Percentiles rank a stretch among this genome's conserved stretches.
Conservation (phyloP, 2,113 vertebrate species). For the Rhagologus leucostigma region DNA sequence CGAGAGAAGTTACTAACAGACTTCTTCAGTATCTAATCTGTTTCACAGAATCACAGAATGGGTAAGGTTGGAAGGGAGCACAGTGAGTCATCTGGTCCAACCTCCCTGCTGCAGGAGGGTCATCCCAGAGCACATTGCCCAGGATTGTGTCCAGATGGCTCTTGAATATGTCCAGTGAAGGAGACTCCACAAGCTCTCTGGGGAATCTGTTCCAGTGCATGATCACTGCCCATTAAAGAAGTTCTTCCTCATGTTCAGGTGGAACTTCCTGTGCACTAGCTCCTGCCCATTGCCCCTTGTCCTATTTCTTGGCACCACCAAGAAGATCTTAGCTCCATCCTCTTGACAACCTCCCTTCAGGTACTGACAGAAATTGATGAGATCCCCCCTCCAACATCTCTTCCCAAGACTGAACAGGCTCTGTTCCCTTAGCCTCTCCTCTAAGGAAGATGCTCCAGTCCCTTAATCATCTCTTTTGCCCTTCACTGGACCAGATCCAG, state of each 20-base stretch:
- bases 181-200: background rate
- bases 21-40: background rate
- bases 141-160: background rate
- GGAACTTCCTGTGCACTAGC: background rate
- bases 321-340: background rate
- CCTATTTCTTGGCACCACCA: background rate
- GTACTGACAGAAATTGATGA: background rate
- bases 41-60: background rate
- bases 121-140: background rate
- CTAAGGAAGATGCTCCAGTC: background rate
- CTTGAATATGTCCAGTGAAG: background rate
- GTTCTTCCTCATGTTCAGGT: background rate
- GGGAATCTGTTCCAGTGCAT: background rate
- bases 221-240: background rate
- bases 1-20: background rate
- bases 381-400: background rate
- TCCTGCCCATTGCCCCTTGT: background rate
- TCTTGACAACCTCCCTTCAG: background rate
- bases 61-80: background rate
- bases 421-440: background rate
- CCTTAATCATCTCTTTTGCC: background rate
- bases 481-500: background rate
- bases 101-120: background rate
- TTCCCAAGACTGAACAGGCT: background rate
- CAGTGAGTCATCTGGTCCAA: background rate